A percentile compares a stretch with the other conserved stretches of the same genome.
These are phyloP conservation scores for Atta texana DNA, from an alignment of 1,140 invertebrate species.

Conservation along the genomic window DNA sequence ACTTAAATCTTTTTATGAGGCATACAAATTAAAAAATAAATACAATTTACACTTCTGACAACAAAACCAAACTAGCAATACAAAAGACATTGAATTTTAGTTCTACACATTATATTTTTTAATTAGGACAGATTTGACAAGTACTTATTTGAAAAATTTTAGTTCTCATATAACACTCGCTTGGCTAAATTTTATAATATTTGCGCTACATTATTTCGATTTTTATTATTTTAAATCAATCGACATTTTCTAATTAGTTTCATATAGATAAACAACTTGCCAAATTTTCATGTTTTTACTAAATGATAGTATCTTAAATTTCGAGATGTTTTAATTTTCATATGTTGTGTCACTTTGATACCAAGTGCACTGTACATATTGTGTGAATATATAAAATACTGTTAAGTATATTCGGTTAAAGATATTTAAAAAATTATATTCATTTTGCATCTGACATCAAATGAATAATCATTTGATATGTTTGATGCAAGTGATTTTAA, in stretches of 20 bases:
- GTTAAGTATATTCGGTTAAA: background rate
- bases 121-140: conserved; percentile 13
- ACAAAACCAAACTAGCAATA: background rate
- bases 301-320: background rate
- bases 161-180: background rate
- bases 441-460: background rate
- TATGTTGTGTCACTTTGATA: background rate
- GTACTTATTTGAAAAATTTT: background rate
- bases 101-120: background rate
- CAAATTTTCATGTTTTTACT: background rate
- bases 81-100: background rate
- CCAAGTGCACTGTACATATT: background rate
- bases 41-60: background rate
- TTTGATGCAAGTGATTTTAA: conserved; percentile 4
- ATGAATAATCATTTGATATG: background rate
- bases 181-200: background rate
- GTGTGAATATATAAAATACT: background rate
- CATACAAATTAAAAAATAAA: conserved; percentile 21
- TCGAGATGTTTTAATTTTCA: background rate
- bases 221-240: background rate
- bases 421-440: background rate
- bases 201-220: background rate
- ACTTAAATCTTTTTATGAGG: conserved; percentile 10
- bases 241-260: background rate
- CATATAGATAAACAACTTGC: conserved; percentile 8